Base-by-base conservation (phyloP, 1,140 invertebrate species). In the Amyelois transitella region DNA sequence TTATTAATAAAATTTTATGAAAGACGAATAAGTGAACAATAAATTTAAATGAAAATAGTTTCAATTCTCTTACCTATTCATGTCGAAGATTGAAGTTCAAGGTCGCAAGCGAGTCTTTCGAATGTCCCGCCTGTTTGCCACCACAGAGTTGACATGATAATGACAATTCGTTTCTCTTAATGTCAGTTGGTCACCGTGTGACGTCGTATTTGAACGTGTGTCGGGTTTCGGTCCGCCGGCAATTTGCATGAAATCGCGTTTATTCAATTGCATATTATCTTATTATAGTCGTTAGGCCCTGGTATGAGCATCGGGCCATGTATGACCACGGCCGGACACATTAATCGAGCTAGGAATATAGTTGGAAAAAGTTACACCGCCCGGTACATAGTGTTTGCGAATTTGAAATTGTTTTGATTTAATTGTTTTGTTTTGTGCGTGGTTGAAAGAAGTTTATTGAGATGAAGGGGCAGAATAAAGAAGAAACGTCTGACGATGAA, bases 401-500 rank as follows among this genome's bases (percentile, higher is more conserved):
- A 60, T 69, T 14, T 14, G 6, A 38, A 38, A 14, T 38, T 71
- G 64, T 73, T 73, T 78, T 71, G 58, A 58, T 64, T 64, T 70
- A 60, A 57, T 44, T 57, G 38, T 60, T 55, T 49, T 55, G 61
- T 75, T 69, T 73, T 73, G 44, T 72, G 69, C 76, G 70, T 73
- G 63, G 66, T 69, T 51, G 64, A 56, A 58, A 60, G 54, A 68
- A 21, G 66, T 54, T 64, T 44, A 65, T 43, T 60, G 80, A 68
- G 38, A 87, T 86, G 84, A 87, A 83, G 68, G 67, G 70, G 19
- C 53, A 65, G 18, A 71, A 74, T 47, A 84, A 85, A 53, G 79
- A 85, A 48, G 88, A 89, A 54, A 81, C 73, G n/a, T 89, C 86
- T 2, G 89, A 90, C 60, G 89, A 92, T 60, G 91, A 92, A 51